Evolutionary conservation across 2,797 vertebrate species (phyloP), one percentile per base, ranked within the genome.

Genomic region (Danio albolineatus): DNA sequence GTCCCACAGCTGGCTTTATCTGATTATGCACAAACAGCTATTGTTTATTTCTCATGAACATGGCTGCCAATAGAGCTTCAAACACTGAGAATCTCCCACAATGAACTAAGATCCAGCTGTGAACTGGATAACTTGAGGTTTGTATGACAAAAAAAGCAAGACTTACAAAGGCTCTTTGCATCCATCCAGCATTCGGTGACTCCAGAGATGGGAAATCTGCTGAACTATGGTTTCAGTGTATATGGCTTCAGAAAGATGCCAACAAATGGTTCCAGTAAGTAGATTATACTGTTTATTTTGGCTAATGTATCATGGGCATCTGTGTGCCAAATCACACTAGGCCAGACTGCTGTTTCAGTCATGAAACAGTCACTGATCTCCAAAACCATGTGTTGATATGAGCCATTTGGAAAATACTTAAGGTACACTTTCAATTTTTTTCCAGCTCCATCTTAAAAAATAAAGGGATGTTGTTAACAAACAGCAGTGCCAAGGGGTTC

Each of bases 101-200:
- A 10, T 62, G 14, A 82, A 82, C 76, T 73, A 53, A 36, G 39
- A 44, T 36, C 62, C 64, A 82, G 71, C 71, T 62, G 62, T 61
- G 70, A 82, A 69, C 60, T 78, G n/a, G 57, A 39, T 59, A 19
- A 19, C 60, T 53, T 54, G 51, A 51, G 21, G 49, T 71, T 66
- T 43, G 28, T 48, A 41, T 43, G 19, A 44, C 6, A 19, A 75
- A 65, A 65, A 49, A 43, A 28, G 17, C 17, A 53, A 21, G 7
- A 54, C 10, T 39, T n/a, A 46, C 28, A 12, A 51, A 28, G 13
- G n/a, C 48, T 8, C n/a, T 77, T 57, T 67, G 53, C 21, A 78
- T 59, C 53, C 7, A 51, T 51, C 6, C 28, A 59, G 43, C 12
- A 6, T 65, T 54, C 21, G 51, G 17, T 67, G 17, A 46, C 21